Base-by-base conservation (phyloP, 2,888 invertebrate species). In the Philereme vetulata region DNA sequence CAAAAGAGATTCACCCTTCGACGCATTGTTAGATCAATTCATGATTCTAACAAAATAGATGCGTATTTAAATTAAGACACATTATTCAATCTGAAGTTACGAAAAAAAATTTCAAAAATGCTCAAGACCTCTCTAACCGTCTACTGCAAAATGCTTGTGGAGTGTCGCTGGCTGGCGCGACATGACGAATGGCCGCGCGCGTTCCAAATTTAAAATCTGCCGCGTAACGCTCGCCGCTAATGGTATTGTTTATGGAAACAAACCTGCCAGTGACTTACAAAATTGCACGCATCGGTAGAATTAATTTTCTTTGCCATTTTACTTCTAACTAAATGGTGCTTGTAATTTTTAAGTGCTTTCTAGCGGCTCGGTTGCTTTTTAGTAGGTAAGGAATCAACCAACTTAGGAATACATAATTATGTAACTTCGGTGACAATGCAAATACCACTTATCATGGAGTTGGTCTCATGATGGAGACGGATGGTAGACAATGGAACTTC, bases 191-290 rank as follows among this genome's bases (percentile, higher is more conserved):
- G 88, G 90, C 84, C 75, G 81, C 74, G 81, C 74, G 72, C 85
- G 88, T 86, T 90, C 90, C 87, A 88, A 90, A 90, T 92, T 91
- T 91, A 90, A 92, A 92, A 91, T 91, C 80, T 85, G 92, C 91
- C 85, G 85, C 88, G 91, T 92, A 92, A 91, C 84, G 90, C 75
- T 80, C 77, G 78, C 67, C 83, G 82, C 85, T 92, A 91, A 91
- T 91, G 89, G 90, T 89, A 88, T 90, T 90, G 91, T 90, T 90
- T 90, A 90, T 89, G 84, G 86, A 85, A 86, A 81, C 76, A 73
- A 81, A 81, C 79, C 85, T 84, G 86, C 84, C 81, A 84, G 85
- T 88, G 86, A 90, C 88, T 90, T 88, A 86, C 83, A 67, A 75
- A 78, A 82, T 83, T 84, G 75, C 78, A 83, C 78, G 80, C 79